Base-by-base conservation (phyloP, 2,888 invertebrate genomes). In the Macrosoma leucophasiata region DNA sequence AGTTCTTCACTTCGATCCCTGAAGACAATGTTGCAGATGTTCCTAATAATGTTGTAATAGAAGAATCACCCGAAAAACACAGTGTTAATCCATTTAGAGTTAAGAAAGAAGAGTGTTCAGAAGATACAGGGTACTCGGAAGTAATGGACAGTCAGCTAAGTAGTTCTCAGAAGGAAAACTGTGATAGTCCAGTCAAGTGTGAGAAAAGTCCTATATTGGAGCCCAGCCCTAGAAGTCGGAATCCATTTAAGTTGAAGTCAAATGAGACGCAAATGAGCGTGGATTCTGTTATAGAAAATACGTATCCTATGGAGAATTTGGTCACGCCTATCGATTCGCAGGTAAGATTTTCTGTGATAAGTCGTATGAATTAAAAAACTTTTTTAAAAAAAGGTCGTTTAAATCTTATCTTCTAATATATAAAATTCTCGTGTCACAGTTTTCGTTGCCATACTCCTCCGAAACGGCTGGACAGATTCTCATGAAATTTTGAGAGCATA, bases 1-100 rank as follows among this genome's bases (percentile, higher is more conserved):
- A 87, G 33, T 89, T 88, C 58, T 89, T 90, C 50, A 60, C 59
- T 36, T 36, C 59, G 1, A 60, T 62, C 24, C 31, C 46, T 46
- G 38, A 55, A 52, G 39, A 59, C 25, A 38, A 48, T 33, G n/a
- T n/a, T n/a, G n/a, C n/a, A n/a, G 58, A 46, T 22, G 41, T 39
- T 38, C 41, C 41, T 4, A 44, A 35, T 11, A 43, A 36, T 11
- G 45, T 57, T 15, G 50, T 39, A 5, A 48, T 62, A 29, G 61
- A 66, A 29, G 64, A 66, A 41, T 67, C 70, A 6, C 62, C 65
- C 0, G 67, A 70, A 18, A 55, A 50, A 31, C 50, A 39, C 9
- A 48, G 13, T 29, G 10, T 22, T 1, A 37, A 36, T 29, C 18
- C 10, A 18, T 8, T 15, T 23, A 33, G 8, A 28, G 10, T 27